phyloP scores from a whole-genome alignment of 2,888 invertebrate species.

The Drosophila melanosoma region DNA sequence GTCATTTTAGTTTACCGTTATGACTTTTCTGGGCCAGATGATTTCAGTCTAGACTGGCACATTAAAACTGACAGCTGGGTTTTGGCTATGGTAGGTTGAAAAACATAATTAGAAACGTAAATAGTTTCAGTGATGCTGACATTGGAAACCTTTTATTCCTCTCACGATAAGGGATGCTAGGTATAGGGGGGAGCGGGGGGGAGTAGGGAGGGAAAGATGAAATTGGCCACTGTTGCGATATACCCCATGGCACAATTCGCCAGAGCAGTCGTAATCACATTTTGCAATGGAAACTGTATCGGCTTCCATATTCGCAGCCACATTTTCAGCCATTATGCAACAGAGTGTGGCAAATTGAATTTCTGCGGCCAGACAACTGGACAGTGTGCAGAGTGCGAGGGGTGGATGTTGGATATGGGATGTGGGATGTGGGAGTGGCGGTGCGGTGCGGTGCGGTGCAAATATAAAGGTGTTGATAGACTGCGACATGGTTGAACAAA shows the following conservation, averaged over 20 bases:
- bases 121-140: conserved; percentile 25
- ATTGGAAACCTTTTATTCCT: not conserved
- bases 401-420: not conserved
- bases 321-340: conserved; percentile 37
- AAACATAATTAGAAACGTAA: conserved; percentile 56
- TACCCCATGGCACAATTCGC: conserved; percentile 27
- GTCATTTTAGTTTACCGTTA: conserved; percentile 21
- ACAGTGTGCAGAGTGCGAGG: not conserved
- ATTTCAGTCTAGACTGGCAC: conserved; percentile 19
- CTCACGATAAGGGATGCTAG: too few relatives aligned
- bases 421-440: not conserved
- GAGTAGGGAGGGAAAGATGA: not conserved
- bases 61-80: not conserved
- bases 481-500: conserved; percentile 75
- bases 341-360: conserved; percentile 58
- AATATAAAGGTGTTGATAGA: conserved; percentile 76
- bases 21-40: conserved; percentile 9
- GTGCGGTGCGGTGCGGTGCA: conserved; percentile 5
- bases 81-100: conserved; percentile 1
- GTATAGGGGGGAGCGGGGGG: accelerated
- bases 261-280: conserved; percentile 7
- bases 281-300: conserved; percentile 20
- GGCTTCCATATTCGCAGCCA: conserved; percentile 13
- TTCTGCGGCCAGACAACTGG: conserved; percentile 43
- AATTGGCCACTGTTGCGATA: conserved; percentile 16